These are phyloP conservation scores for Phymastichus coffea DNA, from an alignment of 1,140 invertebrate genomes.

Conservation along the genomic window DNA sequence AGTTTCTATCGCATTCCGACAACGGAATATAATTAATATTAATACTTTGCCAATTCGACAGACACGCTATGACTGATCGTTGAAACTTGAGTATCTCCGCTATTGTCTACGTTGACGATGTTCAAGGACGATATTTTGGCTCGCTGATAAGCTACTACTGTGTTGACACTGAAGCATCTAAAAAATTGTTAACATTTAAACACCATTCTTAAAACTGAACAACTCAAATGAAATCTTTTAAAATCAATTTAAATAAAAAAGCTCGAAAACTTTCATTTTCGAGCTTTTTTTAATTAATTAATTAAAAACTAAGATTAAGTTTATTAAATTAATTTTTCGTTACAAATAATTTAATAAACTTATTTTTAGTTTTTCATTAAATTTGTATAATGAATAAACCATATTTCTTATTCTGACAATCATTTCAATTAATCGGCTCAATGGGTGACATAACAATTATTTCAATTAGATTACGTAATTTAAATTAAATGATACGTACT, in stretches of 20 bases:
- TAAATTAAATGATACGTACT: too few relatives aligned
- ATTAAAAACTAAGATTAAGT: too few relatives aligned
- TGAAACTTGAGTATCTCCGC: conserved; percentile 50
- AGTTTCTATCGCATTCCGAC: neutral
- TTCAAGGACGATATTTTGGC: conserved; percentile 86
- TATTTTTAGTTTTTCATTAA: too few relatives aligned
- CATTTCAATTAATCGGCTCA: too few relatives aligned
- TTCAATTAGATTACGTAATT: too few relatives aligned
- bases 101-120: conserved; percentile 61
- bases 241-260: neutral
- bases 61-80: conserved; percentile 60
- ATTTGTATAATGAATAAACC: too few relatives aligned
- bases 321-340: too few relatives aligned
- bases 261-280: too few relatives aligned
- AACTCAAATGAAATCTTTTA: neutral
- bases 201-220: conserved; percentile 5
- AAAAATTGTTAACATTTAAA: conserved; percentile 32
- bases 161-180: conserved; percentile 81
- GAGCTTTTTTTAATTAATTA: too few relatives aligned
- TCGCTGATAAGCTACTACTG: conserved; percentile 81
- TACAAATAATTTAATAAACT: too few relatives aligned
- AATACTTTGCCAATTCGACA: conserved; percentile 51
- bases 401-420: too few relatives aligned
- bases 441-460: too few relatives aligned
- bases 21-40: conserved; percentile 23